Evolutionary conservation across 2,113 vertebrate species (phyloP).

Genomic region (Labeo rohita): DNA sequence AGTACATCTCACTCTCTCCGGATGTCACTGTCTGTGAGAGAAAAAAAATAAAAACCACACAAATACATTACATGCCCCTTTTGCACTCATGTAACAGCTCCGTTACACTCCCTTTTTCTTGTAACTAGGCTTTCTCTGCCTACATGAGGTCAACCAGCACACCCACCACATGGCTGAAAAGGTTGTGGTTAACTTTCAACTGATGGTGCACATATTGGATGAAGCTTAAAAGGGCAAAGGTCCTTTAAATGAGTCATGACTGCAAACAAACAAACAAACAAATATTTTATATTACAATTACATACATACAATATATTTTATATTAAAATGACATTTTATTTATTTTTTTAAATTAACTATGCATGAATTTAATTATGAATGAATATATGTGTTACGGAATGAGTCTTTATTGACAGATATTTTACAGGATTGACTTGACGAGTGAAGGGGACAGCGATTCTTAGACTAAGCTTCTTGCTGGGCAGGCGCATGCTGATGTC

Average conservation of each 20-base stretch:
- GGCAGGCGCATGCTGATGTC: too few relatives aligned
- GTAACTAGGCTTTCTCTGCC: slow-evolving; percentile 14
- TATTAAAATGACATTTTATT: too few relatives aligned
- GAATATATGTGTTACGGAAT: too few relatives aligned
- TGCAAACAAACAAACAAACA: background rate
- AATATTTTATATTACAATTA: background rate
- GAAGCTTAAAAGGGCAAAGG: background rate
- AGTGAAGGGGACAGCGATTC: too few relatives aligned
- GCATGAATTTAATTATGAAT: background rate
- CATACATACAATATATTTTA: too few relatives aligned
- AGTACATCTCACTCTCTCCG: slow-evolving; percentile 14
- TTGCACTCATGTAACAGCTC: background rate
- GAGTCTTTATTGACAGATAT: too few relatives aligned
- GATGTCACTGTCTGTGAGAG: background rate
- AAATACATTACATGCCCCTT: background rate
- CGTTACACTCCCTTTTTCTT: background rate
- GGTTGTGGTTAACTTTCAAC: background rate
- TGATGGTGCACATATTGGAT: background rate
- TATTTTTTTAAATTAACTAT: background rate
- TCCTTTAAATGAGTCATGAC: background rate
- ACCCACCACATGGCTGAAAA: too few relatives aligned
- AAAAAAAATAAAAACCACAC: background rate
- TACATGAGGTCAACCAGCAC: slow-evolving; percentile 17
- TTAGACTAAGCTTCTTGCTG: too few relatives aligned
- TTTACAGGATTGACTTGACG: too few relatives aligned